A percentile compares a stretch with the other conserved stretches of the same genome.
phyloP scores from a whole-genome alignment of 92 coral and sea anemone genomes.

The Phenganax subtilis region DNA sequence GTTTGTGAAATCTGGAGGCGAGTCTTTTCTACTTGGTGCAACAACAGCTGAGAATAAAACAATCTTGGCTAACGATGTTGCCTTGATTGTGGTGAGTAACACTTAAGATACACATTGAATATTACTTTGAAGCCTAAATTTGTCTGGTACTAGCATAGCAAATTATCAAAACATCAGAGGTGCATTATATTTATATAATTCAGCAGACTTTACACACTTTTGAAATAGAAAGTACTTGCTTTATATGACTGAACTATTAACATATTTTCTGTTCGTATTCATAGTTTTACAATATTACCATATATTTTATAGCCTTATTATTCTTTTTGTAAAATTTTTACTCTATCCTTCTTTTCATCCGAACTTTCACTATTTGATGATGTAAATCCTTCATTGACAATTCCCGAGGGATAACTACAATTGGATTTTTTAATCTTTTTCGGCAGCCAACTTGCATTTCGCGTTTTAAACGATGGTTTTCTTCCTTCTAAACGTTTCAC shows the following conservation, averaged over 20 bases:
- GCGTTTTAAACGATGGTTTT: neutral
- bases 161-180: neutral
- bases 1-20: slow-evolving; percentile 98
- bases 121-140: neutral
- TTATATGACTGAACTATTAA: neutral
- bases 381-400: neutral
- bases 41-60: slow-evolving; percentile 56
- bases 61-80: slow-evolving; percentile 60
- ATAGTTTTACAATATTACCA: neutral
- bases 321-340: neutral
- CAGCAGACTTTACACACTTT: too few relatives aligned
- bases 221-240: neutral
- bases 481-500: slow-evolving; percentile 10
- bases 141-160: neutral
- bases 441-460: neutral
- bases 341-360: neutral
- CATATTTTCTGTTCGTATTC: neutral
- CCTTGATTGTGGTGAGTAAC: slow-evolving; percentile 54
- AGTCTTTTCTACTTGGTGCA: slow-evolving; percentile 82
- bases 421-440: neutral
- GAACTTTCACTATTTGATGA: neutral
- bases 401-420: neutral
- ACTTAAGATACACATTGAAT: neutral
- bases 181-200: neutral
- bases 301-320: neutral